Base-by-base conservation (phyloP, 2,113 vertebrate species). In the Eurypyga helias region DNA sequence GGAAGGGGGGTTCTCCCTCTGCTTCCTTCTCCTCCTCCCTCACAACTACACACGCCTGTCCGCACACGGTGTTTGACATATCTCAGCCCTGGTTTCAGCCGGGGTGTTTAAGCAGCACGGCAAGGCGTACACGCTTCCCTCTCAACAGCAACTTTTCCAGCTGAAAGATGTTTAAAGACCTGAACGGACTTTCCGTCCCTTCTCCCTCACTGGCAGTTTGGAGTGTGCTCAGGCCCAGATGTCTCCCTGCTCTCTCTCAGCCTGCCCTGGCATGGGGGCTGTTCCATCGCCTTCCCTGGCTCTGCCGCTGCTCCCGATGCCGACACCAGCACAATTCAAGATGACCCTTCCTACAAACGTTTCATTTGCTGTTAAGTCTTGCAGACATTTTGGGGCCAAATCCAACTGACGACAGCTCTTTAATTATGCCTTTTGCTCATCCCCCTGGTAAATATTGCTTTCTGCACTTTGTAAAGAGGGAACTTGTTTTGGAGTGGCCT, bases 31-130 rank as follows among this genome's bases (percentile, higher is more conserved):
- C 46, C 77, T 72, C 33, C 52, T 87, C 28, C 38, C 64, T 62
- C 23, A 4, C 0, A 4, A 36, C 65, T 57, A 46, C 26, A 25
- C 0, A 0, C 2, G 3, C 9, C 36, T 2, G 3, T 26, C 55
- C 2, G 1, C 15, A 7, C 0, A 0, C 18, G 28, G 4, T 16
- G 11, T n/a, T 17, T 8, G 25, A 54, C 48, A 49, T 15, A 41
- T 2, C 0, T 0, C 45, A 82, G 81, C 33, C 38, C 46, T 1
- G 1, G 3, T 23, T 87, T 76, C 36, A 55, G 19, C n/a, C 2
- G 2, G n/a, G 49, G 9, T 16, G 13, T 51, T 55, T 26, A 54
- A 64, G 48, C 64, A 76, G 45, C 41, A 17, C 11, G 5, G 28
- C 7, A 2, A 60, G 24, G 23, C 1, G 0, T 7, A 75, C 6